These are phyloP conservation scores for Zeuzera pyrina DNA, from an alignment of 2,888 invertebrate species.

Conservation along the genomic window DNA sequence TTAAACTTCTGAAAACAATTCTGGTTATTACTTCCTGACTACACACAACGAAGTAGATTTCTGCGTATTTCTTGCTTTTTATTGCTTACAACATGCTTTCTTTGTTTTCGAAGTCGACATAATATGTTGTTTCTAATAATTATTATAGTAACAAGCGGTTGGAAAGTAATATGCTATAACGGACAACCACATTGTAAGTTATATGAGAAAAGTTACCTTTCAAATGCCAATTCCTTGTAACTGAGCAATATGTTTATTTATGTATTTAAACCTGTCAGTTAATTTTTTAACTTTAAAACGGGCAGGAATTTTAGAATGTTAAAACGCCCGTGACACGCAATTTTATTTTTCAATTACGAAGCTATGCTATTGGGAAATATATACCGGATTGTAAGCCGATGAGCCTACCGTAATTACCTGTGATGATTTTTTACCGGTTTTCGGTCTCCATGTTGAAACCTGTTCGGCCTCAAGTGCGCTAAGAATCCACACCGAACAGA, in stretches of 20 bases:
- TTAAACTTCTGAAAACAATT: no score
- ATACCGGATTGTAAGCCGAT: slow-evolving; percentile 40
- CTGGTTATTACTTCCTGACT: neutral
- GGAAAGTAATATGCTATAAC: slow-evolving; percentile 32
- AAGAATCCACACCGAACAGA: slow-evolving; percentile 52
- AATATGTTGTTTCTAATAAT: slow-evolving; percentile 58
- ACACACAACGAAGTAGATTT: slow-evolving; percentile 23
- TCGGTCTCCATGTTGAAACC: slow-evolving; percentile 57
- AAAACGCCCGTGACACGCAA: no score
- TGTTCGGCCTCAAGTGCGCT: slow-evolving; percentile 55
- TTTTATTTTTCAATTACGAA: slow-evolving; percentile 24
- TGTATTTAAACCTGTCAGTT: no score
- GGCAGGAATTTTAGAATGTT: no score
- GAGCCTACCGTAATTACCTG: slow-evolving; percentile 59
- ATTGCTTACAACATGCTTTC: slow-evolving; percentile 41
- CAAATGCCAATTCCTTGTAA: no score
- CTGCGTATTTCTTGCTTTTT: slow-evolving; percentile 48
- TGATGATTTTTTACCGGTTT: slow-evolving; percentile 66
- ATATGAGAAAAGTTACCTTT: slow-evolving; percentile 21
- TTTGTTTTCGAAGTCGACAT: slow-evolving; percentile 50
- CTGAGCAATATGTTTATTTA: no score
- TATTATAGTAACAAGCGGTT: slow-evolving; percentile 48
- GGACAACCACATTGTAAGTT: slow-evolving; percentile 33
- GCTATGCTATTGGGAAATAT: no score
- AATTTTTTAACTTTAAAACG: no score